These are phyloP conservation scores for Thamnophis elegans DNA, from an alignment of 2,797 vertebrate genomes.

Conservation along the genomic window DNA sequence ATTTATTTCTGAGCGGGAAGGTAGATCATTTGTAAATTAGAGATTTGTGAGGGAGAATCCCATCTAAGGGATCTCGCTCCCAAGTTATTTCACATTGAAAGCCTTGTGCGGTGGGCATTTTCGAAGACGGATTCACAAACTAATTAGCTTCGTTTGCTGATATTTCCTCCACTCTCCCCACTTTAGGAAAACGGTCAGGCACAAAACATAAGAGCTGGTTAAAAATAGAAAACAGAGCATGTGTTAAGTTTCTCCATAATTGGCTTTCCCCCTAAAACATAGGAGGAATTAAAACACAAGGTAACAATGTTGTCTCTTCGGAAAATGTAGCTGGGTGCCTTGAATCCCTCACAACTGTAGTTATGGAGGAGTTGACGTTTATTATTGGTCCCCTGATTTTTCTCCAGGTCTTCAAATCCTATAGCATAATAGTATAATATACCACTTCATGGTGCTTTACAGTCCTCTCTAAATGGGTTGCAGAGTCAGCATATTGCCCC, in stretches of 20 bases:
- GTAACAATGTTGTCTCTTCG: neutral
- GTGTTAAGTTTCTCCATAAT: neutral
- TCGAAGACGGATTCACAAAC: neutral
- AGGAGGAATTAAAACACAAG: neutral
- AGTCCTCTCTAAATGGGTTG: neutral
- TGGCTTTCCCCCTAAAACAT: neutral
- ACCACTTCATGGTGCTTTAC: neutral
- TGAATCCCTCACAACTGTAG: neutral
- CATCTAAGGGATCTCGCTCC: neutral
- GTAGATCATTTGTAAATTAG: constrained; percentile 1
- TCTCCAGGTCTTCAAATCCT: neutral
- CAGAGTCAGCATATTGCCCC: neutral
- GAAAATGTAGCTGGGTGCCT: neutral
- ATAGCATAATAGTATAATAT: neutral
- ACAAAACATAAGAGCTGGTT: neutral
- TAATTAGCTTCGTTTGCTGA: neutral
- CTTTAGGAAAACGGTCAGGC: neutral
- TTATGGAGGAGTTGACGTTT: neutral
- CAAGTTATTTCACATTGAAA: accelerated
- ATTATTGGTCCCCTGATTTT: neutral
- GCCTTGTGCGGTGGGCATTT: neutral
- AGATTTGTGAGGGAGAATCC: neutral
- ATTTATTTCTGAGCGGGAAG: constrained; percentile 23
- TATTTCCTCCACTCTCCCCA: neutral
- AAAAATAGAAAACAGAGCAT: neutral